Base-by-base conservation (phyloP, 92 coral and sea anemone genomes). In the Scolanthus callimorphus region DNA sequence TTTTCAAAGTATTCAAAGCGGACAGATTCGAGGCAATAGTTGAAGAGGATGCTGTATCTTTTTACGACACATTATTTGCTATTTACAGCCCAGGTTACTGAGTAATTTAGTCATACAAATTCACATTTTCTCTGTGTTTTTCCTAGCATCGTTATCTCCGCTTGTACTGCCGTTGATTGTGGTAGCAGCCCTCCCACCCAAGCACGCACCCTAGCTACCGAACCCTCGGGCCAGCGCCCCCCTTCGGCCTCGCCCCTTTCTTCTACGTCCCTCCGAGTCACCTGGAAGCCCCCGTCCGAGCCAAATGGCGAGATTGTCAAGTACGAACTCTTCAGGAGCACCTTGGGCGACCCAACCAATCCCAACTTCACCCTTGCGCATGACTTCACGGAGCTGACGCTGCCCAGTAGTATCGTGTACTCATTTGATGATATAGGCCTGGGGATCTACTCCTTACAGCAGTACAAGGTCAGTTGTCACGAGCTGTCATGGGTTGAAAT, bases 81-180 rank as follows among this genome's bases (percentile, higher is more conserved):
- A n/a, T n/a, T n/a, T n/a, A n/a, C n/a, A n/a, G n/a, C n/a, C n/a
- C n/a, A n/a, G n/a, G n/a, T n/a, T n/a, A n/a, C n/a, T n/a, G n/a
- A n/a, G n/a, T n/a, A n/a, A n/a, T n/a, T n/a, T n/a, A n/a, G n/a
- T n/a, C n/a, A n/a, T n/a, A n/a, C n/a, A 6, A 34, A 15, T 34
- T 15, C 15, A 34, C 15, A 34, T 6, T 34, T 6, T 6, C 41
- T 34, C 41, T 34, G 15, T 34, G 6, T 34, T 34, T 28, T 6
- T 37, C 38, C 25, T 39, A 71, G 81, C 51, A 77, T 94, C 55
- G 81, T 84, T 26, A 73, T 94, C 38, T 76, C 83, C 45, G 99
- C 82, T 20, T 94, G 99, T 57, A 89, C 96, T 17, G 49, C 72
- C 15, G 91, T 83, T 17, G 96, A 85, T 50, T 94, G 99, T 51